phyloP scores from a whole-genome alignment of 1,140 invertebrate species.

The Musca domestica region DNA sequence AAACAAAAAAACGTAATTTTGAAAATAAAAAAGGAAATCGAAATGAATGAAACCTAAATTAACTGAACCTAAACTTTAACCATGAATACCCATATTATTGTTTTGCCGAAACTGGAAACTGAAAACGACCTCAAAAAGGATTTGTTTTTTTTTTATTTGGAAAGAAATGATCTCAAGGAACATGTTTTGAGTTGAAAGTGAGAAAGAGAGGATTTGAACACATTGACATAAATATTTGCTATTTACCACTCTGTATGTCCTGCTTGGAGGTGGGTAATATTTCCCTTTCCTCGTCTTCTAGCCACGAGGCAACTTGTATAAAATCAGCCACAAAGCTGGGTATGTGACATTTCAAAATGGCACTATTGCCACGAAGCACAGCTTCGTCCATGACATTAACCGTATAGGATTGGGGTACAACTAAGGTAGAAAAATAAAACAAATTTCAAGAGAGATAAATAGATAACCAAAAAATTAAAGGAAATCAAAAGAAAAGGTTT shows the following conservation, averaged over 20 bases:
- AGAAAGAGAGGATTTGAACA: neutral
- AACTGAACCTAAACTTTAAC: conserved; percentile 7
- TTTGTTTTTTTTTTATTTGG: neutral
- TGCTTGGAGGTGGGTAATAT: conserved; percentile 46
- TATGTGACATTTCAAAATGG: conserved; percentile 88
- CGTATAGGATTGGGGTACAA: conserved; percentile 84
- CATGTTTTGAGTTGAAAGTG: neutral
- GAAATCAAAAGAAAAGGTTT: conserved; percentile 6
- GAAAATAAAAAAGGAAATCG: conserved; percentile 3
- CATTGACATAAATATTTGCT: neutral
- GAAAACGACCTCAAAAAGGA: conserved; percentile 1
- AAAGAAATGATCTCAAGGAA: neutral
- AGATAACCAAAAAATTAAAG: conserved; percentile 5
- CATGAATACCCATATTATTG: neutral
- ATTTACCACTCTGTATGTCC: conserved; percentile 26
- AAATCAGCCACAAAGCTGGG: conserved; percentile 90
- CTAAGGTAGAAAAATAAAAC: conserved; percentile 57
- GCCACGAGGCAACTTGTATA: conserved; percentile 79
- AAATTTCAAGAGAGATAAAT: neutral
- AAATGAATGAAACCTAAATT: conserved; percentile 14
- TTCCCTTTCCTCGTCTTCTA: conserved; percentile 70
- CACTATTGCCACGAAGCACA: conserved; percentile 83
- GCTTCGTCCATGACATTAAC: conserved; percentile 89
- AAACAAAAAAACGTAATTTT: conserved; percentile 19
- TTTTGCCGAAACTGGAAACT: neutral